Evolutionary conservation across 2,888 invertebrate species (phyloP).

Genomic region (Drosophila maculinotata): DNA sequence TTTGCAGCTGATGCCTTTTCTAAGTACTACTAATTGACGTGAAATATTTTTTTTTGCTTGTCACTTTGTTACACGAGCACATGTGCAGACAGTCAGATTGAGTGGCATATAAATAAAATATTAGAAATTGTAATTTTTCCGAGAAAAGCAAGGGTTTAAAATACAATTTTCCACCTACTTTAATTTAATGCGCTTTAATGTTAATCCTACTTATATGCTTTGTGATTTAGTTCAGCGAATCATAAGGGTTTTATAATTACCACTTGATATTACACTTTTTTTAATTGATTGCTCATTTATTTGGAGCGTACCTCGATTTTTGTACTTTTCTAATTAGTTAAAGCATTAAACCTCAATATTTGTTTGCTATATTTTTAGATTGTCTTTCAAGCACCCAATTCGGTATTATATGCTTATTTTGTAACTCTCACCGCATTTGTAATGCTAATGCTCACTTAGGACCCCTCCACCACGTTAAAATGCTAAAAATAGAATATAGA

Average conservation of each 20-base stretch:
- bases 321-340: background rate
- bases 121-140: background rate
- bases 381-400: background rate
- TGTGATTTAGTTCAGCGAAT: background rate
- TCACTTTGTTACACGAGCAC: conserved; percentile 3
- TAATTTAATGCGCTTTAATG: background rate
- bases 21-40: conserved; percentile 16
- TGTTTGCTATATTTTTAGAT: background rate
- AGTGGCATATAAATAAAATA: conserved; percentile 22
- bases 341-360: background rate
- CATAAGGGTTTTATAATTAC: background rate
- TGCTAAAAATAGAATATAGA: conserved; percentile 21
- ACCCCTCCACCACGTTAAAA: background rate
- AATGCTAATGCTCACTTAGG: background rate
- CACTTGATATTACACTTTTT: background rate
- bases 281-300: background rate
- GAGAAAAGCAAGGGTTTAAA: background rate
- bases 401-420: conserved; percentile 5
- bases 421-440: background rate
- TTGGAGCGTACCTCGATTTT: no score
- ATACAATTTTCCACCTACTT: background rate
- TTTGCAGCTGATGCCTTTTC: conserved; percentile 1
- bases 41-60: background rate
- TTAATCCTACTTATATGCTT: background rate
- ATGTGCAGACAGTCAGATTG: conserved; percentile 9